Conservation (phyloP, 2,797 vertebrate species). For the Chelon auratus region DNA sequence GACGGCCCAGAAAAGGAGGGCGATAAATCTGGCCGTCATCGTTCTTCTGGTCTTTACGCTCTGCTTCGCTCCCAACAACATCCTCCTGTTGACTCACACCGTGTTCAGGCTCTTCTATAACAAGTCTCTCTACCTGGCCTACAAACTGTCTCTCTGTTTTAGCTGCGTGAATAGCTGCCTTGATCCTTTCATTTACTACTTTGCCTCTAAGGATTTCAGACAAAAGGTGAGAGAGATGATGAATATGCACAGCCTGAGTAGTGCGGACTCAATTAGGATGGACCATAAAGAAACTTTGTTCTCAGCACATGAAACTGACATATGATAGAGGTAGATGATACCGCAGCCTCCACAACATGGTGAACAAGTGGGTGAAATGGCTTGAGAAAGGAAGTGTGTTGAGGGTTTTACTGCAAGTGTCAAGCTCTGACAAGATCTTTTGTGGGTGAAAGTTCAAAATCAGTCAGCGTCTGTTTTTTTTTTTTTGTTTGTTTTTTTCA, state of each 20-base stretch:
- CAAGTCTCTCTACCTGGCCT: constrained; percentile 86
- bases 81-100: constrained; percentile 87
- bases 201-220: constrained; percentile 93
- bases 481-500: background rate
- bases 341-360: background rate
- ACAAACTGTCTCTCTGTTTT: constrained; percentile 91
- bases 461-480: background rate
- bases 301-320: constrained; percentile 68
- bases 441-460: background rate
- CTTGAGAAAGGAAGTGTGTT: constrained; percentile 17
- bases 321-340: background rate
- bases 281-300: constrained; percentile 81
- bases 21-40: constrained; percentile 83
- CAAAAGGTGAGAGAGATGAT: constrained; percentile 85
- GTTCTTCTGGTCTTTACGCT: constrained; percentile 90
- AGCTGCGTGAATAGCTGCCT: constrained; percentile 95
- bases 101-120: constrained; percentile 83
- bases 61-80: constrained; percentile 93
- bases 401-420: background rate
- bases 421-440: background rate
- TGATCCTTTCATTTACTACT: constrained; percentile 97
- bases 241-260: constrained; percentile 65
- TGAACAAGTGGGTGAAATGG: background rate
- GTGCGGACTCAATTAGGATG: constrained; percentile 66
- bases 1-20: constrained; percentile 83